Evolutionary conservation across 1,140 invertebrate species (phyloP), one percentile per base, ranked within the genome.

Genomic region (Drosophila kepulauana): DNA sequence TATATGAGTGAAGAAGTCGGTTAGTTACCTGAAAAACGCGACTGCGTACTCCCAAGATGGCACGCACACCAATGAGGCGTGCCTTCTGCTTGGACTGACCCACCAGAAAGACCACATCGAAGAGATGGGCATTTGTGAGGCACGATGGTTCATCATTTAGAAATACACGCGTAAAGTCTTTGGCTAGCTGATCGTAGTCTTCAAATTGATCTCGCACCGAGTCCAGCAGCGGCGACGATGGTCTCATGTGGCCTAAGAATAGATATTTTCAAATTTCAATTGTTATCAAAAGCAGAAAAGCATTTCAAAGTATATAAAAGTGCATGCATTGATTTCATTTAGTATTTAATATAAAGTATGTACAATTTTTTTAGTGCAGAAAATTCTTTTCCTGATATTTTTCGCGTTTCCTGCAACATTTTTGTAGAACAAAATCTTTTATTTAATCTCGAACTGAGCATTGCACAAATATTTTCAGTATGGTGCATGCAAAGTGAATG

Each of bases 171-270:
- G 97, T 97, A 91, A 99, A 99, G 93, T 99, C 98, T 93, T 98
- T 98, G 1, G 97, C 97, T 54, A 98, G 93, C 92, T 98, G 97
- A 92, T 99, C 98, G 92, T 98, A 98, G 91, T 98, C 97, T 93
- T 98, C 98, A 91, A 98, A 98, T 84, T 97, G 95, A 93, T 98
- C 97, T 77, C 97, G 94, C 7, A 99, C 97, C 1, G 97, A 98
- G 92, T 99, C 98, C 71, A 98, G 94, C 25, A 99, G 93, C 1
- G 98, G 98, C 30, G 97, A 98, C 0, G 97, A 98, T 0, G 98
- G 97, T 90, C 98, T 93, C 97, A 98, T 98, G 93, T 98, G 97
- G 49, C 98, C 92, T 92, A 43, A 5, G 46, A 15, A 46, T 51
- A 68, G n/a, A n/a, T 5, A 71, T 33, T 49, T 49, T 11, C 15